Base-by-base conservation (phyloP, 2,888 invertebrate genomes). In the Dasysyrphus albostriatus region DNA sequence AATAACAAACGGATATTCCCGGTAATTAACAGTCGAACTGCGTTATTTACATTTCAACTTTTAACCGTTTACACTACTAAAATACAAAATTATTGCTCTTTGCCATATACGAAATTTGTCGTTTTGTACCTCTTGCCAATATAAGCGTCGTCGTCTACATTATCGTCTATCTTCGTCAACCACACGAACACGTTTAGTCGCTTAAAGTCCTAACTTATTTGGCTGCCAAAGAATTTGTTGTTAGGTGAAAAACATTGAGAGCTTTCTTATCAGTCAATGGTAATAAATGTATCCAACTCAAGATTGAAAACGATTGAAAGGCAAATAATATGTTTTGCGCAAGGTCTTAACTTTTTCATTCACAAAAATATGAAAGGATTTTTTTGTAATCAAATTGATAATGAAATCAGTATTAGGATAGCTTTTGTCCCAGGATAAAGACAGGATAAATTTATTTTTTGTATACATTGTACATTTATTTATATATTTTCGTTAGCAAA, bases 241-340 rank as follows among this genome's bases (percentile, higher is more conserved):
- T 29, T 32, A 9, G 32, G 42, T 61, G 67, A 76, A 67, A 75
- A 6, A 34, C 12, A 12, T 3, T 5, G 69, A 76, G 81, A 76
- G 81, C 84, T 84, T 84, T 34, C 67, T 84, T 84, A 84, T 84
- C 84, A 81, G 59, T 67, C 8, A 8, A 10, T 44, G 42, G 42
- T n/a, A 12, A n/a, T 8, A 54, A 84, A 65, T 24, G 63, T 34
- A 39, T 58, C 8, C 12, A 61, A 3, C 19, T 37, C 8, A 49
- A n/a, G 59, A 24, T 39, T 74, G 61, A 74, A 39, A 34, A n/a
- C 19, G 5, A 14, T 75, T 69, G 61, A 77, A 77, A 24, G 44
- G 7, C 65, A 67, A 76, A 16, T 34, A 32, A 19, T 8, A 10
- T 16, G 8, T 37, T 14, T 32, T 84, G 84, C 84, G 84, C 84